Evolutionary conservation across 35 echinoderm and acorn worm genomes (phyloP).

Genomic region (Strongylocentrotus purpuratus): DNA sequence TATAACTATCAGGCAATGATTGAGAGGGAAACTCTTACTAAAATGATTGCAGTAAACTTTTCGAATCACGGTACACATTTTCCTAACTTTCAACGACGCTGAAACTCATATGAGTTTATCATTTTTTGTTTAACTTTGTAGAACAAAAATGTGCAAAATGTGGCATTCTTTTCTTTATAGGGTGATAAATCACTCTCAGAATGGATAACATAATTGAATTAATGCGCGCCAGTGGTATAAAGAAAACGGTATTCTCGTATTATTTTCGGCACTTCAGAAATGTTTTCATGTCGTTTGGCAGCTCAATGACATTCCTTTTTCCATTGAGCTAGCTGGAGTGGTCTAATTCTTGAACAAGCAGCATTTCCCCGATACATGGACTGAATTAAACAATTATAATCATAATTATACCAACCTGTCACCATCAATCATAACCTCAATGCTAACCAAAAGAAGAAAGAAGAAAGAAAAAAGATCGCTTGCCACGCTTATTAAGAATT

Average conservation of each 20-base stretch:
- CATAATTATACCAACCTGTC: neutral
- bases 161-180: no score
- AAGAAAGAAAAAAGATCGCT: neutral
- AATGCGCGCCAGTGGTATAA: neutral
- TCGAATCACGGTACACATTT: no score
- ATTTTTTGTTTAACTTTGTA: no score
- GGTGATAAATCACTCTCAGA: neutral
- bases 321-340: neutral
- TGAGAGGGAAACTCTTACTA: no score
- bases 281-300: neutral
- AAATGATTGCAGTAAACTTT: no score
- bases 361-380: neutral
- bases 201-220: neutral
- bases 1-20: no score
- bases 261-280: neutral
- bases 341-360: neutral
- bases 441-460: neutral
- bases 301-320: neutral
- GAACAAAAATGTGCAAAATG: no score
- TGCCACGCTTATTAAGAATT: neutral
- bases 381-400: slow-evolving; percentile 7
- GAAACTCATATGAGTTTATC: no score
- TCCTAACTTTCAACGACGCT: no score
- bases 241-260: neutral
- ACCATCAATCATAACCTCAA: neutral